Conservation (phyloP, 2,797 vertebrate species). For the Muscicapa comitata region DNA sequence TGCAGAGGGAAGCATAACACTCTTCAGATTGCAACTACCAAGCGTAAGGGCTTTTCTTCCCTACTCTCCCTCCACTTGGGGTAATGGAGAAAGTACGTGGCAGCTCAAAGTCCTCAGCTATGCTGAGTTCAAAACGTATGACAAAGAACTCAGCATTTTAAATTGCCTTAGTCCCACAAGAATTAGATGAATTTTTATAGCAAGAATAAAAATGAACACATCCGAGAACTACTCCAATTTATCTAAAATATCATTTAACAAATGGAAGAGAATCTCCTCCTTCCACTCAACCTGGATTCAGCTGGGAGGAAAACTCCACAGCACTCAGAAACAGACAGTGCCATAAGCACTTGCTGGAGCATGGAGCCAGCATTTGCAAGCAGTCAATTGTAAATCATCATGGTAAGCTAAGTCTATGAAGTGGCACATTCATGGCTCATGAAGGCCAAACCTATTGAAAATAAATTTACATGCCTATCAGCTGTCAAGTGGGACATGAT, state of each 20-base stretch:
- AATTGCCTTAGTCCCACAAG: background rate
- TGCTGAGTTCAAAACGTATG: background rate
- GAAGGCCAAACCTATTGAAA: background rate
- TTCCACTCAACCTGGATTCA: background rate
- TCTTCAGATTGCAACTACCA: background rate
- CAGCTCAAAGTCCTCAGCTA: background rate
- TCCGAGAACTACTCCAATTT: background rate
- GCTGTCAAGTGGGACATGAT: background rate
- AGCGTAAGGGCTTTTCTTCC: background rate
- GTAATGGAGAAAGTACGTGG: background rate
- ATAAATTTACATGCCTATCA: background rate
- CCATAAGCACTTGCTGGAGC: background rate
- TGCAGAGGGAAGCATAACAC: background rate
- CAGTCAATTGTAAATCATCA: background rate
- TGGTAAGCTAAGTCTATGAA: background rate
- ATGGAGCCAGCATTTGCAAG: background rate
- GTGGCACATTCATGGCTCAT: background rate
- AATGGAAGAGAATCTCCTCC: background rate
- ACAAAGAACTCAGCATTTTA: background rate
- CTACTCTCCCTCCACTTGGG: background rate
- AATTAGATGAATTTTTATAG: background rate
- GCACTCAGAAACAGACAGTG: accelerated
- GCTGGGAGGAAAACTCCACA: background rate
- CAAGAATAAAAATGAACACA: background rate
- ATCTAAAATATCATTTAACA: background rate